These are phyloP conservation scores for Morinoia aosen DNA, from an alignment of 2,888 invertebrate species.

Conservation along the genomic window DNA sequence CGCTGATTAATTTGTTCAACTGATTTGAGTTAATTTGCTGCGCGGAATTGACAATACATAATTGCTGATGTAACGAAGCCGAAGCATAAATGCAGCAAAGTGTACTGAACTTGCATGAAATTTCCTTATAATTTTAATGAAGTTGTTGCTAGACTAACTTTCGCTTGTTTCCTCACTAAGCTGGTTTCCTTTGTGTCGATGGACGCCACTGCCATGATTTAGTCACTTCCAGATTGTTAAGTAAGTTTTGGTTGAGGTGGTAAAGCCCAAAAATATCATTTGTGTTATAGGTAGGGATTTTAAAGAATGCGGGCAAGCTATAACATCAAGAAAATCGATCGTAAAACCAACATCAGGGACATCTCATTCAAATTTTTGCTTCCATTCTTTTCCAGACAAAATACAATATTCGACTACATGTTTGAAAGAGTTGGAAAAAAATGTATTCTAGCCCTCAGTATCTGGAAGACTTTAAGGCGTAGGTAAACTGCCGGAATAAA, in stretches of 20 bases:
- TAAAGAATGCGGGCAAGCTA: too few species aligned
- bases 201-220: background rate
- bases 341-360: too few species aligned
- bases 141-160: background rate
- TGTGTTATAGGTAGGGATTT: too few species aligned
- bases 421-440: too few species aligned
- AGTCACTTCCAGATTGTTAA: background rate
- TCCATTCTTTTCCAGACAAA: too few species aligned
- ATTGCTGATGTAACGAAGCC: background rate
- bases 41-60: background rate
- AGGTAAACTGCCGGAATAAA: background rate
- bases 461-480: background rate
- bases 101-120: background rate
- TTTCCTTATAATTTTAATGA: too few species aligned
- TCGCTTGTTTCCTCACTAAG: background rate
- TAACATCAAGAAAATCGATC: too few species aligned
- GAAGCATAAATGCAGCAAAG: background rate
- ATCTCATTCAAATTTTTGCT: too few species aligned
- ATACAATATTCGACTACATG: too few species aligned
- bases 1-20: background rate
- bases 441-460: background rate
- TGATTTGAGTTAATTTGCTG: background rate
- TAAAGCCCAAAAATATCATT: too few species aligned
- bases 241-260: background rate
- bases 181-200: background rate